Conservation (phyloP, 2,797 vertebrate genomes). For the Sarcophilus harrisii region DNA sequence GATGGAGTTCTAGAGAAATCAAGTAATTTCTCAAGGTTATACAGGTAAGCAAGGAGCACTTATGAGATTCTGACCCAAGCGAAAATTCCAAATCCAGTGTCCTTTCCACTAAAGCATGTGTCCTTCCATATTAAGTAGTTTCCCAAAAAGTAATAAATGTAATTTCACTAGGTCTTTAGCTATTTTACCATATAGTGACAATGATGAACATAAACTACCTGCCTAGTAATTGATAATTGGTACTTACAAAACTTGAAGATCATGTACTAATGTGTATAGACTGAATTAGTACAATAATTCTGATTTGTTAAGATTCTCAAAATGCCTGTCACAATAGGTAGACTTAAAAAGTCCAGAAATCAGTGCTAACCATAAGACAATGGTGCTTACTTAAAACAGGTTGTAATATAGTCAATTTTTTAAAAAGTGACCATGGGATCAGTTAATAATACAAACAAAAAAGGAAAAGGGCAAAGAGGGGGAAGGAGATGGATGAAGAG, state of each 20-base stretch:
- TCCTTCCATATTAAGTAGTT: neutral
- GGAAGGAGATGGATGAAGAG: too few relatives aligned
- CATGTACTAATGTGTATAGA: neutral
- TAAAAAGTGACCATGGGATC: too few relatives aligned
- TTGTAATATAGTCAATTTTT: neutral
- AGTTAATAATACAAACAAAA: too few relatives aligned
- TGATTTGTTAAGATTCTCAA: conserved; percentile 8
- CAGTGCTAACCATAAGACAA: neutral
- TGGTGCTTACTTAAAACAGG: neutral
- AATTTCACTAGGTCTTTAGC: neutral
- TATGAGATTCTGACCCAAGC: neutral
- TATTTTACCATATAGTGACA: neutral
- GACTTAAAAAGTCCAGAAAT: neutral
- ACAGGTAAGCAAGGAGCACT: neutral
- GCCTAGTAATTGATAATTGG: neutral
- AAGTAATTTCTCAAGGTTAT: neutral
- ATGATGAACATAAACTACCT: neutral
- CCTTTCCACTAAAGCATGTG: neutral
- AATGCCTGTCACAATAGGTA: neutral
- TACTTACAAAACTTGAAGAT: neutral
- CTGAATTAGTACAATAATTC: conserved; percentile 3
- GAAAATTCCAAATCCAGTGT: neutral
- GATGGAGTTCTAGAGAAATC: neutral
- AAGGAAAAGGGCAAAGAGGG: too few relatives aligned
- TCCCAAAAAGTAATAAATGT: neutral